Base-by-base conservation (phyloP, 2,797 vertebrate genomes). In the Gymnoscopelus microlampas region DNA sequence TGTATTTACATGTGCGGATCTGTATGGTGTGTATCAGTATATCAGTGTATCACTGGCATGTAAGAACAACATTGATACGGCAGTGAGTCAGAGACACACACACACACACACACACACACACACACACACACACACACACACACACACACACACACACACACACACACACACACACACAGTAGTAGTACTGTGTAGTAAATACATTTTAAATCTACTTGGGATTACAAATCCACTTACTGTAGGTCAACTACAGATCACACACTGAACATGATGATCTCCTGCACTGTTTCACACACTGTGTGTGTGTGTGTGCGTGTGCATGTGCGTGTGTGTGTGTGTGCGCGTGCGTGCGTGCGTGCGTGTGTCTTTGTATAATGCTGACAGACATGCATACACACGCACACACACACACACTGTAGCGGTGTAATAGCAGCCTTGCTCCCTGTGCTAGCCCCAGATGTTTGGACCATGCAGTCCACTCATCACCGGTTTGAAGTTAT, bases 181-280 rank as follows among this genome's bases (percentile, higher is more conserved):
- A 35, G 7, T n/a, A 26, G 29, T 56, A 73, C 76, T 32, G 50
- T 76, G 81, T 84, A 72, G 81, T 89, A 87, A 88, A 91, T 88
- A 89, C 85, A 84, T 80, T 90, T 90, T 78, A 88, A 89, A 91
- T 91, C 88, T 84, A 89, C 85, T 86, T 23, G 14, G 84, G 89
- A 91, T 91, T 89, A 91, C 89, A 91, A 90, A 89, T 91, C 91
- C 89, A 91, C 87, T 91, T 92, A 88, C 71, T 78, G 77, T 66
- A 60, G 88, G 89, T 89, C 88, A 85, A 83, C 87, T 88, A 87
- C 79, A 86, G 80, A 85, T 83, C 85, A 76, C 67, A 50, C 64
- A 63, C 77, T 85, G 82, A 90, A 86, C 81, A 72, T 62, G 66
- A 74, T 74, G 80, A 70, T 73, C 74, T 75, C 74, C 77, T 48